Evolutionary conservation across 2,113 vertebrate genomes (phyloP).

Genomic region (Vidua macroura): DNA sequence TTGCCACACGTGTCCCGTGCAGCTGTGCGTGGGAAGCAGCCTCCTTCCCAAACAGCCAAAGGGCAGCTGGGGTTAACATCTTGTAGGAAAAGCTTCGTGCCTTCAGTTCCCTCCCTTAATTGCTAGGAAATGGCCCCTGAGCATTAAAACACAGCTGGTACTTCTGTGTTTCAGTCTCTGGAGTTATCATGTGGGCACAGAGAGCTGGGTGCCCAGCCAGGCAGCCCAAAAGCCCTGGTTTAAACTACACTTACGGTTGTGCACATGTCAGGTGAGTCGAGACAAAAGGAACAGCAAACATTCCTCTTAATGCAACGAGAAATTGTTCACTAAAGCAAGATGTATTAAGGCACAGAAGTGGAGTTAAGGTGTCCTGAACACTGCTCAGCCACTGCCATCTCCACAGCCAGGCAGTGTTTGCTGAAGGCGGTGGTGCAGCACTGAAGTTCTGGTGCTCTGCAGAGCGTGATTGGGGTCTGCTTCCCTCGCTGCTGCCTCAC

Average conservation of each 20-base stretch:
- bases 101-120: slow-evolving; percentile 21
- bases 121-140: neutral
- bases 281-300: neutral
- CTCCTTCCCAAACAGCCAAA: neutral
- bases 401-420: neutral
- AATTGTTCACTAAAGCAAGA: neutral
- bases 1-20: neutral
- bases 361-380: neutral
- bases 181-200: neutral
- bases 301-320: neutral
- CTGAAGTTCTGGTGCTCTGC: neutral
- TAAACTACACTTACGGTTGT: neutral
- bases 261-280: neutral
- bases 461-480: neutral
- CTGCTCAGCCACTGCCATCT: neutral
- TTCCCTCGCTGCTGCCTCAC: neutral
- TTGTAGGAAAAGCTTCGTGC: neutral
- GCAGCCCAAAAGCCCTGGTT: neutral
- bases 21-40: neutral
- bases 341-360: neutral
- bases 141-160: neutral
- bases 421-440: neutral
- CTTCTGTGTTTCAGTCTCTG: neutral
- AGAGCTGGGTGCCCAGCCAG: neutral
- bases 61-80: neutral